Conservation (phyloP, 92 coral and sea anemone species). For the Bergia puertoricense region DNA sequence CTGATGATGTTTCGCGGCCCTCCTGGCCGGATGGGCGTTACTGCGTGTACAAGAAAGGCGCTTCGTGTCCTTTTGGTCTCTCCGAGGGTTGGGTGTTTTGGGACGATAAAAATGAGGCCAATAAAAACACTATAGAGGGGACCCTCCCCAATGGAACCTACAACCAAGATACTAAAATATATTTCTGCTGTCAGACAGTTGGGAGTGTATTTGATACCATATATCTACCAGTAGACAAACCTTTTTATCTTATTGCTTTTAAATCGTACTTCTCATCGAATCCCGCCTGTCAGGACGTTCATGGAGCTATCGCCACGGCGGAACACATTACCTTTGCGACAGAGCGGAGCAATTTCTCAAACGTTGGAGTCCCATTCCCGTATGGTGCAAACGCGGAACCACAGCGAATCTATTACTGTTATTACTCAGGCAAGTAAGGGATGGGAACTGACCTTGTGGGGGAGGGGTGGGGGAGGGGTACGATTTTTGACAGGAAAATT, state of each 20-base stretch:
- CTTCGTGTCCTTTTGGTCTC: conserved; percentile 42
- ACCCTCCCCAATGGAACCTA: conserved; percentile 50
- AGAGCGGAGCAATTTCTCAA: not conserved
- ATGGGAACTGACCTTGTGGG: not conserved
- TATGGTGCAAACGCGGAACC: conserved; percentile 6
- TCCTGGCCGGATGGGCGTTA: conserved; percentile 58
- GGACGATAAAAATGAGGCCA: conserved; percentile 50
- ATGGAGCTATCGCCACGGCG: not conserved
- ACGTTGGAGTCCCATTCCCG: not conserved
- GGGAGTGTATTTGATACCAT: conserved; percentile 37
- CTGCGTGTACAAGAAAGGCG: conserved; percentile 54
- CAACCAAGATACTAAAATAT: conserved; percentile 47
- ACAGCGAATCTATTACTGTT: not conserved
- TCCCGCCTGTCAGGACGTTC: conserved; percentile 14
- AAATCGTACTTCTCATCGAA: conserved; percentile 25
- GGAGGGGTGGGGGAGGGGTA: no score
- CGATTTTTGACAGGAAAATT: no score
- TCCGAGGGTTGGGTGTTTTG: conserved; percentile 50
- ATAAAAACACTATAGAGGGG: conserved; percentile 44
- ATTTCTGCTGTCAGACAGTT: conserved; percentile 40
- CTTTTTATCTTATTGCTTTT: conserved; percentile 40
- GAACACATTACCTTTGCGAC: conserved; percentile 6
- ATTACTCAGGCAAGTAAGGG: conserved; percentile 16
- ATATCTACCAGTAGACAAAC: conserved; percentile 45
- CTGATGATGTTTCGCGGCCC: conserved; percentile 16